Evolutionary conservation across 2,888 invertebrate species (phyloP), one percentile per base, ranked within the genome.

Genomic region (Monoplex corrugatus): DNA sequence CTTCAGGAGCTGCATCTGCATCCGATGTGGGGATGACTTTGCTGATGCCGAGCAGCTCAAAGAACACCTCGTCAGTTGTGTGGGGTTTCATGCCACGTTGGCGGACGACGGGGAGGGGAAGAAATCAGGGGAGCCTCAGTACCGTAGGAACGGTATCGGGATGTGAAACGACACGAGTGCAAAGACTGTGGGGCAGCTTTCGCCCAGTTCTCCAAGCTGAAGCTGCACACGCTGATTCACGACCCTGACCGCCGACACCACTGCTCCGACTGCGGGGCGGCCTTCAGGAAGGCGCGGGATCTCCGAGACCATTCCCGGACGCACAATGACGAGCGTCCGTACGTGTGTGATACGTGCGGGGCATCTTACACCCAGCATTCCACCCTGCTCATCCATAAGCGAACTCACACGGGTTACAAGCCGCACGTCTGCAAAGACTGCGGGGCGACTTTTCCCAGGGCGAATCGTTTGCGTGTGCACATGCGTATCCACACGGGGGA

Each of bases 361-460:
- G 86, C 82, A 8, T 78, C 86, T 32, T 89, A 86, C 89, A 68
- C 78, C 68, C 87, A 83, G 63, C 80, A 72, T 35, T 63, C 86
- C 87, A 89, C 85, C 28, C 78, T 89, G n/a, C 86, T 82, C 38
- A 72, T 87, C 45, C 89, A 89, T 43, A 87, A 44, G 50, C 72
- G 86, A 2, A 63, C 87, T 10, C 89, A 89, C 68, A 89, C 87
- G 2, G 89, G 89, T 8, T 82, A 72, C 63, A 87, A 78, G 35
- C 89, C 89, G 13, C 86, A 86, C 23, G 86, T 68, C 38, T 89
- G 89, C 45, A 86, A 89, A 1, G 68, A 86, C n/a, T 89, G 89
- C 45, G 50, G 38, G 16, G 78, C 75, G 23, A 45, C 87, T 13
- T 87, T 87, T 19, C n/a, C 87, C 40, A 40, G 57, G 45, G 78